Conservation (phyloP, 1,140 invertebrate genomes). For the Sycophila sp. region DNA sequence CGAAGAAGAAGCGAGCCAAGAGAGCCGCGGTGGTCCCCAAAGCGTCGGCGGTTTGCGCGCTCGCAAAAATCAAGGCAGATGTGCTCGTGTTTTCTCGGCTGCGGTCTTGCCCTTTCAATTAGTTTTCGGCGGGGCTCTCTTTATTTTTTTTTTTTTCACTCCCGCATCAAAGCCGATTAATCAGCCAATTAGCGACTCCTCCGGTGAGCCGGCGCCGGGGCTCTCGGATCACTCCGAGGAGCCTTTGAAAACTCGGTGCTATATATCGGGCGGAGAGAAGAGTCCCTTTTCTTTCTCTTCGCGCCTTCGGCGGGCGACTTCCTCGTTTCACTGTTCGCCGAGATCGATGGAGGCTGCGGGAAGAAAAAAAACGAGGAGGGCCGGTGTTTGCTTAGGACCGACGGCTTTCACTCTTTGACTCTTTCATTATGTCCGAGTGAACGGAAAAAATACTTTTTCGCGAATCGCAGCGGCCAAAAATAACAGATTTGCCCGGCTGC, state of each 20-base stretch:
- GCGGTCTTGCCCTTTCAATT: too few relatives aligned
- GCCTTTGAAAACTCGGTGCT: neutral
- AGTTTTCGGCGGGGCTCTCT: neutral
- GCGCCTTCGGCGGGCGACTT: neutral
- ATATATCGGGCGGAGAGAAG: too few relatives aligned
- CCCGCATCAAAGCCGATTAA: conserved; percentile 9
- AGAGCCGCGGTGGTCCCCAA: neutral
- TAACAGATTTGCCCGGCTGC: conserved; percentile 7
- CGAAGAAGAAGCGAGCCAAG: neutral
- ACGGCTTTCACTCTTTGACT: conserved; percentile 24
- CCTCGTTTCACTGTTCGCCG: neutral
- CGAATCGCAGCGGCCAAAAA: conserved; percentile 2
- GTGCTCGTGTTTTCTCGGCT: neutral
- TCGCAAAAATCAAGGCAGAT: neutral
- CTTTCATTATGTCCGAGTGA: conserved; percentile 23
- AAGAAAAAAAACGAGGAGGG: too few relatives aligned
- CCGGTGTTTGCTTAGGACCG: conserved; percentile 28
- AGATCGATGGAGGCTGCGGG: neutral
- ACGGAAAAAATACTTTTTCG: conserved; percentile 12
- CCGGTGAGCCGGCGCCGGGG: neutral
- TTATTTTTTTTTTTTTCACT: neutral
- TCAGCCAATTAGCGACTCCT: conserved; percentile 36
- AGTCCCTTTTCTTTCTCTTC: neutral
- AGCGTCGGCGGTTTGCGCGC: neutral
- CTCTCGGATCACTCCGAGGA: conserved; percentile 3